Evolutionary conservation across 2,797 vertebrate genomes (phyloP).

Genomic region (Etheostoma perlongum): DNA sequence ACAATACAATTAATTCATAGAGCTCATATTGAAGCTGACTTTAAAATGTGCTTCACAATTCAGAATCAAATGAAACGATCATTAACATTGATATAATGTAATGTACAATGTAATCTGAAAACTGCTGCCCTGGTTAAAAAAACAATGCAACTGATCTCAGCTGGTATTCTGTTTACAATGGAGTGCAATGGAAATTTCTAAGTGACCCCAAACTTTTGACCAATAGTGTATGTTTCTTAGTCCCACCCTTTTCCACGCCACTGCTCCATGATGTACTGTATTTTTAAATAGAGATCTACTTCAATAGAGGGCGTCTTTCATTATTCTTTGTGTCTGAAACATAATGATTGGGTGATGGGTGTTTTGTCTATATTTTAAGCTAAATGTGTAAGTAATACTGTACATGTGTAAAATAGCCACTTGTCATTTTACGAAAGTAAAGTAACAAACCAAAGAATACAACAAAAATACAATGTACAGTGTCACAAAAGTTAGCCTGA

Average conservation of each 20-base stretch:
- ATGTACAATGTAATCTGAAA: too few species aligned
- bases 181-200: too few species aligned
- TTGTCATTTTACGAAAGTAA: background rate
- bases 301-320: background rate
- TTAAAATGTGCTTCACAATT: too few species aligned
- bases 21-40: too few species aligned
- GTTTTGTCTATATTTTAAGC: background rate
- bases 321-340: background rate
- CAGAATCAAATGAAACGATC: too few species aligned
- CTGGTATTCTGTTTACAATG: too few species aligned
- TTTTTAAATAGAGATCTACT: background rate
- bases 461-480: background rate
- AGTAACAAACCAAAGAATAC: background rate
- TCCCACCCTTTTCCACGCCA: background rate
- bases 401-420: background rate
- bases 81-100: too few species aligned
- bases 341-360: background rate
- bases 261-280: background rate
- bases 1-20: too few species aligned
- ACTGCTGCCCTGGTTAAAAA: too few species aligned
- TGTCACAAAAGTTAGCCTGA: background rate
- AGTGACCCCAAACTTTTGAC: too few species aligned
- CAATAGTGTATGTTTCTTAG: background rate
- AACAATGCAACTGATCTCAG: too few species aligned
- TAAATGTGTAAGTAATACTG: background rate